phyloP scores from a whole-genome alignment of 2,888 invertebrate species.

The Galerucella nymphaeae region DNA sequence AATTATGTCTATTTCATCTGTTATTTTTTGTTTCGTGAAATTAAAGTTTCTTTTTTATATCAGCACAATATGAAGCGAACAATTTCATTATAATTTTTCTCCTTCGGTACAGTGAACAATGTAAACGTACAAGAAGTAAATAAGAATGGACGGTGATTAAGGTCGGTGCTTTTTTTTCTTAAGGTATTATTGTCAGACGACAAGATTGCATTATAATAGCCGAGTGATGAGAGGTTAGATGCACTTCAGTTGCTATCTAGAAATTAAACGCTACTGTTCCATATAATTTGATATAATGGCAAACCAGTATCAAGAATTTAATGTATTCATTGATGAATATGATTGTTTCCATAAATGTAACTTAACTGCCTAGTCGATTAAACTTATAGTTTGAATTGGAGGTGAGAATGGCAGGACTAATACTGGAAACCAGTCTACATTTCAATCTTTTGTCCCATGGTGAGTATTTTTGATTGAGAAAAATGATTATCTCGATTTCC shows the following conservation, averaged over 20 bases:
- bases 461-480: too few relatives aligned
- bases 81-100: conserved; percentile 11
- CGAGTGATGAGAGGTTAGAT: conserved; percentile 31
- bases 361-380: too few relatives aligned
- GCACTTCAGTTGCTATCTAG: conserved; percentile 32
- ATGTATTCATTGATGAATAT: neutral
- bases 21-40: too few relatives aligned
- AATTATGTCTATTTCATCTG: too few relatives aligned
- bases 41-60: too few relatives aligned
- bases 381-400: too few relatives aligned
- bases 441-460: too few relatives aligned
- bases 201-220: conserved; percentile 35
- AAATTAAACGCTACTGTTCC: conserved; percentile 31
- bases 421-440: too few relatives aligned
- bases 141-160: conserved; percentile 38
- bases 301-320: neutral
- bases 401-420: too few relatives aligned
- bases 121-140: conserved; percentile 37
- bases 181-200: conserved; percentile 36
- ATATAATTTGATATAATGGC: conserved; percentile 26
- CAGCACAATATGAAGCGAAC: neutral
- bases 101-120: conserved; percentile 37
- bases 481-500: too few relatives aligned
- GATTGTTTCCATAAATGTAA: neutral
- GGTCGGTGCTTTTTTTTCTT: conserved; percentile 35